These are phyloP conservation scores for Rhinella marina DNA, from an alignment of 2,797 vertebrate species.

Conservation along the genomic window DNA sequence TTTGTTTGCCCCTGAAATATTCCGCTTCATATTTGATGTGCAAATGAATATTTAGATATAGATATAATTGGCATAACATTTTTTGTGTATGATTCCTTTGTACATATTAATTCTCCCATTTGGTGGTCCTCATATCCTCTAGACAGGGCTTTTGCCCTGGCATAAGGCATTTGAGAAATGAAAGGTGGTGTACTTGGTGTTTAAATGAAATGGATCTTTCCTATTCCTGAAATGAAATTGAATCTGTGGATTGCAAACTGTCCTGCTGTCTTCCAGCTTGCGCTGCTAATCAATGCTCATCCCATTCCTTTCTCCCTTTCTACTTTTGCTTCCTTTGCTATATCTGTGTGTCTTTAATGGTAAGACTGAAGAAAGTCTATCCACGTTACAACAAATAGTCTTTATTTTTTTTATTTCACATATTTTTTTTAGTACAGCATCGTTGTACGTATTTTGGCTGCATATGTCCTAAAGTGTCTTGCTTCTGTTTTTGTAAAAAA, in stretches of 20 bases:
- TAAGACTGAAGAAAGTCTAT: conserved; percentile 90
- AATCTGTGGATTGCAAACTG: conserved; percentile 75
- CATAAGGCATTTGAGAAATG: too few relatives aligned
- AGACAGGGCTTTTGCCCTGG: background rate
- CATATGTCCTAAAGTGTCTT: conserved; percentile 82
- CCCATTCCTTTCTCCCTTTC: conserved; percentile 83
- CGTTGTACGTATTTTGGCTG: conserved; percentile 84
- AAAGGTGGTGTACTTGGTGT: conserved; percentile 5
- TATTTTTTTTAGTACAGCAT: conserved; percentile 75
- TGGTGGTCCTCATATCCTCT: background rate
- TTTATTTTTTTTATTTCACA: conserved; percentile 67
- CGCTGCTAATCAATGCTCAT: conserved; percentile 77
- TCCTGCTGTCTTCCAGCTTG: conserved; percentile 79
- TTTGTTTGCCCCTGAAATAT: background rate
- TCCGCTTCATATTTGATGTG: background rate
- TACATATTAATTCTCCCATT: background rate
- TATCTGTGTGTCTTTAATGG: conserved; percentile 89
- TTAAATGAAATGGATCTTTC: background rate
- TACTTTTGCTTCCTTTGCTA: conserved; percentile 83
- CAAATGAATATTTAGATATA: background rate
- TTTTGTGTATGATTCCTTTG: background rate
- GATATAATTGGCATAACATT: background rate
- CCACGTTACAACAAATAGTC: conserved; percentile 85
- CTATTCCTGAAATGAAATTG: conserved; percentile 33
- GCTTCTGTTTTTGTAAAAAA: conserved; percentile 78